Evolutionary conservation across 2,888 invertebrate genomes (phyloP), one percentile per base, ranked within the genome.

Genomic region (Neoascia interrupta): DNA sequence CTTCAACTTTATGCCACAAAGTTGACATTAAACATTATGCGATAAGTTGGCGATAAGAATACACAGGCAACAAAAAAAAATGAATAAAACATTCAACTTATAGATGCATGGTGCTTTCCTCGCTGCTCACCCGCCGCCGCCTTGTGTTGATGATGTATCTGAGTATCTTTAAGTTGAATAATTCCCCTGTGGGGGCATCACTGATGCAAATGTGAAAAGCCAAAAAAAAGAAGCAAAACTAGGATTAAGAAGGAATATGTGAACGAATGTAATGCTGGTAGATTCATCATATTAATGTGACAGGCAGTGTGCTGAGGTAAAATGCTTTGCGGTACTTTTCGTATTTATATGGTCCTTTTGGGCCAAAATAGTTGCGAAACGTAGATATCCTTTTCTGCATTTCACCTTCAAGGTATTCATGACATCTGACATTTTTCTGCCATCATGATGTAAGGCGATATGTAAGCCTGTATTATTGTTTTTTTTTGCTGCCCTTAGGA

Each of bases 11-110:
- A 75, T 64, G 54, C 51, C 31, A 54, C 45, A 56, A 39, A 69
- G 69, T 75, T 75, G 75, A 75, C 75, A 75, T 68, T 69, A 56
- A 56, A 51, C 26, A 68, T 75, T 75, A 75, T 70, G 75, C 70
- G 70, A 70, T 76, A 64, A 70, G 37, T 58, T 76, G 63, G 43
- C 63, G 69, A 75, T 64, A 69, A 56, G 19, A 66, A 36, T 4
- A 45, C 39, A 19, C 11, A 13, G 26, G 5, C 23, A 31, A 31
- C 10, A 16, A 49, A 60, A 37, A 18, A 53, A 53, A 36, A 68
- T 54, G 47, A 74, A 74, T 61, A 68, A 74, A 68, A 74, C 53
- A 68, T 74, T 54, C 39, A 61, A 60, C 45, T 31, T 53, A 66
- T 23, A 18, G 51, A 53, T 45, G 43, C 63, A 45, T 61, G 39